A percentile compares a stretch with the other conserved stretches of the same genome.
phyloP scores from a whole-genome alignment of 1,140 invertebrate species.

The Drosophila pachea region DNA sequence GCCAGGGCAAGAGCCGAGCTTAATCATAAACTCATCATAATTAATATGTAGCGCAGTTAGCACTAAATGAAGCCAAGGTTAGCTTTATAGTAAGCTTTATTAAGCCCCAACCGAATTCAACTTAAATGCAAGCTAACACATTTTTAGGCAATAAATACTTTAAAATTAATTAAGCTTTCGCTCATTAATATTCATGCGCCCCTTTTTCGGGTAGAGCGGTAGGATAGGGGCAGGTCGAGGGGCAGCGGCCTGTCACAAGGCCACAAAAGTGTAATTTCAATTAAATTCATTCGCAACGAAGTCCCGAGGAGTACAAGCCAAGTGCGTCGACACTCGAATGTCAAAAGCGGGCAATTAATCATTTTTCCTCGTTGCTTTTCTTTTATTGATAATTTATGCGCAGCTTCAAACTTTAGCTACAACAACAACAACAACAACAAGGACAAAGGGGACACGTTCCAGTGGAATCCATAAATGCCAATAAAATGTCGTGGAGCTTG shows the following conservation, averaged over 20 bases:
- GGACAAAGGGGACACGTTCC: conserved; percentile 2
- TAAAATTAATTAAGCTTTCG: neutral
- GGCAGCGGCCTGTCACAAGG: too few relatives aligned
- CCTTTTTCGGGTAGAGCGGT: neutral
- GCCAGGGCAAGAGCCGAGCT: conserved; percentile 37
- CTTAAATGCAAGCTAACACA: neutral
- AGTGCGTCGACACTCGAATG: conserved; percentile 19
- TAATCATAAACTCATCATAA: conserved; percentile 71
- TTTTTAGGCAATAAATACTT: neutral
- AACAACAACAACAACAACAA: conserved; percentile 27
- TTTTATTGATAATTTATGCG: conserved; percentile 42
- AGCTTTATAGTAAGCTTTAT: neutral
- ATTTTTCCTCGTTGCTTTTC: conserved; percentile 11
- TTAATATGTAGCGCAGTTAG: conserved; percentile 52
- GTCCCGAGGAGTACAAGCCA: neutral
- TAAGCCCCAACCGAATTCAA: neutral
- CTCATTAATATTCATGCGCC: conserved; percentile 7
- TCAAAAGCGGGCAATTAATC: conserved; percentile 50
- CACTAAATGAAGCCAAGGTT: conserved; percentile 18
- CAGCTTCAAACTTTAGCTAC: conserved; percentile 31
- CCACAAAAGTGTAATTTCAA: conserved; percentile 32
- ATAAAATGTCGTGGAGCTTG: conserved; percentile 37
- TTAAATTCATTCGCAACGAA: conserved; percentile 27
- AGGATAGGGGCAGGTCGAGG: too few relatives aligned
- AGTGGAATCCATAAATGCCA: conserved; percentile 46